Evolutionary conservation across 2,888 invertebrate genomes (phyloP), one percentile per base, ranked within the genome.

Genomic region (Augiades crinisus): DNA sequence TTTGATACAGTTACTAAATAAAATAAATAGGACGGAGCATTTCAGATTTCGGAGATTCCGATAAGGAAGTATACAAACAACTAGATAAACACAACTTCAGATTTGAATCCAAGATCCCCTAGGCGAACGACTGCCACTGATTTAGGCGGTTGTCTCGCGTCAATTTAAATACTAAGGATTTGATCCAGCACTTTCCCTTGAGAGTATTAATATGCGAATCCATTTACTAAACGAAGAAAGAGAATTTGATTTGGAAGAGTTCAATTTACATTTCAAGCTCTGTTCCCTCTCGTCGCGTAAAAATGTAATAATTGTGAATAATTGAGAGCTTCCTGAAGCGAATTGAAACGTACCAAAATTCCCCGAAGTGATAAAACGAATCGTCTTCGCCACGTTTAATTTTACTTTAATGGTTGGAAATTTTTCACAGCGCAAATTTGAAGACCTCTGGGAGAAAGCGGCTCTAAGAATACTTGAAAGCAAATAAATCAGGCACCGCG

Each of bases 261-360:
- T 43, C 50, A 50, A 50, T 50, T 50, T 43, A 43, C 50, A 43
- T 33, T 33, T 13, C 44, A 13, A 22, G 33, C 33, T 13, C 13
- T 14, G 44, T 30, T 41, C 34, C 33, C 33, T 47, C 19, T n/a
- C 10, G 41, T 41, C 50, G 43, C 43, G 50, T 41, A 36, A 43
- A 49, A 49, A 50, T 50, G 36, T 50, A 50, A 50, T 43, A 50
- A 49, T 49, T 49, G 54, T 41, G 49, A 47, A 47, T 53, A 58
- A 56, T 47, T 51, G 45, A 50, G 54, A 50, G 49, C 10, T 43
- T 27, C 40, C 47, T 27, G 51, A 49, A 44, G 34, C 47, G 55
- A 49, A 55, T 49, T 16, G 47, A 41, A 50, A 49, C 40, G 43
- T 51, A 27, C 41, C 37, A 37, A 41, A 55, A 55, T 51, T 54